Evolutionary conservation across 64 coral and sea anemone genomes (phyloP).

Genomic region (Montipora foliosa): DNA sequence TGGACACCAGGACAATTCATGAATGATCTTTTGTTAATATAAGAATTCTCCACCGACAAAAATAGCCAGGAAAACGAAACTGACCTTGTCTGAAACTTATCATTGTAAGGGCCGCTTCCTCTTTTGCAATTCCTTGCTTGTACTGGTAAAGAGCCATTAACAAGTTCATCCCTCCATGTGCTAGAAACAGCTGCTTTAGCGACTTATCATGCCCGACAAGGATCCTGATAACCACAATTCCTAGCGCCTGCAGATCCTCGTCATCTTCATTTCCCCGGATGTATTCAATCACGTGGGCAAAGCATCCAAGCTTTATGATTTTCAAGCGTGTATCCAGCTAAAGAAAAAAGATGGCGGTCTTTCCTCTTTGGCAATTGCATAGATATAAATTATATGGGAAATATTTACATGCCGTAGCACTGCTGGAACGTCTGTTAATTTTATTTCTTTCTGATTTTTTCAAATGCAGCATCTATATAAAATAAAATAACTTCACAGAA

Average conservation of each 20-base stretch:
- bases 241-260: conserved; percentile 61
- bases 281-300: conserved; percentile 75
- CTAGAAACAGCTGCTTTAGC: conserved; percentile 75
- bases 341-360: neutral
- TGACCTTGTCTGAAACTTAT: conserved; percentile 63
- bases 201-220: conserved; percentile 66
- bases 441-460: no score
- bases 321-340: conserved; percentile 82
- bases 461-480: no score
- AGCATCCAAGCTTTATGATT: conserved; percentile 77
- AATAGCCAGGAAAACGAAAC: neutral
- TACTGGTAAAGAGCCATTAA: conserved; percentile 89
- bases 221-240: conserved; percentile 68
- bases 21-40: neutral
- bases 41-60: neutral
- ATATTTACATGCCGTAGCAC: neutral
- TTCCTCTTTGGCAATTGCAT: no score
- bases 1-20: neutral
- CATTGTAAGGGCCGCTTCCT: conserved; percentile 67
- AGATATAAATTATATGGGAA: neutral
- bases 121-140: conserved; percentile 75
- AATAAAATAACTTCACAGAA: no score
- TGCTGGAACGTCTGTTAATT: no score
- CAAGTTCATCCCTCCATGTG: conserved; percentile 91
- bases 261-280: conserved; percentile 87